Evolutionary conservation across 1,140 invertebrate species (phyloP), one percentile per base, ranked within the genome.

Genomic region (Drosophila erecta): DNA sequence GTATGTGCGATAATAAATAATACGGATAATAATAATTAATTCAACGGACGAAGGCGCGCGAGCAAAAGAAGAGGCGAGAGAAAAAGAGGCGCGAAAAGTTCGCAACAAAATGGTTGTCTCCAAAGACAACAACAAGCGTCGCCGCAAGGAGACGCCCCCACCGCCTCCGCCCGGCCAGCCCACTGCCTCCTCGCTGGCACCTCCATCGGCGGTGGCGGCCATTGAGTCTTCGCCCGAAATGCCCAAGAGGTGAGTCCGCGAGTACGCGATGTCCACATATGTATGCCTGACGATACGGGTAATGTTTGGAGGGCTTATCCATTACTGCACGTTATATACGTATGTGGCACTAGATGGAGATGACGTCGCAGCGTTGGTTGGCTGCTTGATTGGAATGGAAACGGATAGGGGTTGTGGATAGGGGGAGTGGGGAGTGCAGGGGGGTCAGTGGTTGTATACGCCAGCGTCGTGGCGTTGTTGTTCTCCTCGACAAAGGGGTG

Each of bases 201-300:
- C 58, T 41, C 44, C 78, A 14, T 44, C 72, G 49, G 41, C 80
- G n/a, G 49, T 60, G 46, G 47, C 69, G 57, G 76, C 84, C 55
- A 74, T 92, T 54, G 91, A 92, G 79, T 92, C 91, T 72, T 91
- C 91, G 66, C 90, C 91, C 43, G 91, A 92, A 86, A 90, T 92
- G 79, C 91, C 91, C 55, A 92, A 92, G 75, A 90, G 91, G 91
- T 92, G 73, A 90, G 81, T 58, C 24, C 11, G 91, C 92, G 71
- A 90, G 81, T 17, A 0, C 17, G 17, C 17, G 0, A 17, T 17
- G 17, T 58, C 24, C 11, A 56, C 12, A 14, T 54, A 20, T 35
- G 37, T 54, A 20, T 35, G 37, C 35, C 40, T 4, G 30, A 30
- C 30, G 30, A 30, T 30, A 10, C 54, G 30, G 38, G 51, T 47